phyloP scores from a whole-genome alignment of 2,113 vertebrate genomes.

The Hypocryptadius cinnamomeus region DNA sequence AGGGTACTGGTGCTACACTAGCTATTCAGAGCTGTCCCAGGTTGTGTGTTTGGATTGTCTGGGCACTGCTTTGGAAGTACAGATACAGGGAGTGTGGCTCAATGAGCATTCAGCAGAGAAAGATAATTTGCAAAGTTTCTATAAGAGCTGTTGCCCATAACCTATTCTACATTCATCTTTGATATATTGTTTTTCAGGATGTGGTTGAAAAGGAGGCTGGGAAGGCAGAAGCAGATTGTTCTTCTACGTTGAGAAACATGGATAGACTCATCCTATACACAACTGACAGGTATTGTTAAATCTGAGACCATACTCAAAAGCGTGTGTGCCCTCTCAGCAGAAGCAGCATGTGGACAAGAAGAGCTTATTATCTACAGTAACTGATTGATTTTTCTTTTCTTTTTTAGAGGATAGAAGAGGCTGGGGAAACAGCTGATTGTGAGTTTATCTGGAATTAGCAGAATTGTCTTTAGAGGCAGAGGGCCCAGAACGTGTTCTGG shows the following conservation, averaged over 20 bases:
- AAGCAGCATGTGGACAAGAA: background rate
- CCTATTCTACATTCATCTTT: background rate
- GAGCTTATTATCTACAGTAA: background rate
- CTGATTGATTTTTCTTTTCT: background rate
- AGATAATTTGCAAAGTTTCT: background rate
- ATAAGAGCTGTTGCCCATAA: background rate
- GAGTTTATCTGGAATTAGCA: background rate
- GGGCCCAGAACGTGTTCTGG: background rate
- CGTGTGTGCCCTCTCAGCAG: background rate
- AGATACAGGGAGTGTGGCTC: background rate
- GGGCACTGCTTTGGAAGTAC: background rate
- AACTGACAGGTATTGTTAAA: background rate
- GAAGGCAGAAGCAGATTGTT: background rate
- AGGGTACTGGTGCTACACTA: background rate
- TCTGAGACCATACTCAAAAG: background rate
- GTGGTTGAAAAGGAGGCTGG: background rate
- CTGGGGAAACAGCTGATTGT: background rate
- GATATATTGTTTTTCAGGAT: background rate
- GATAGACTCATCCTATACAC: background rate
- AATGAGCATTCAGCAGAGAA: background rate
- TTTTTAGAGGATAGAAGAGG: background rate
- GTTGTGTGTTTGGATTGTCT: background rate
- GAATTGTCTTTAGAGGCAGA: background rate
- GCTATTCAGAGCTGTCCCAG: background rate
- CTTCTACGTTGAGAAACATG: background rate